Conservation (phyloP, 2,888 invertebrate genomes). For the Aquatica leii region DNA sequence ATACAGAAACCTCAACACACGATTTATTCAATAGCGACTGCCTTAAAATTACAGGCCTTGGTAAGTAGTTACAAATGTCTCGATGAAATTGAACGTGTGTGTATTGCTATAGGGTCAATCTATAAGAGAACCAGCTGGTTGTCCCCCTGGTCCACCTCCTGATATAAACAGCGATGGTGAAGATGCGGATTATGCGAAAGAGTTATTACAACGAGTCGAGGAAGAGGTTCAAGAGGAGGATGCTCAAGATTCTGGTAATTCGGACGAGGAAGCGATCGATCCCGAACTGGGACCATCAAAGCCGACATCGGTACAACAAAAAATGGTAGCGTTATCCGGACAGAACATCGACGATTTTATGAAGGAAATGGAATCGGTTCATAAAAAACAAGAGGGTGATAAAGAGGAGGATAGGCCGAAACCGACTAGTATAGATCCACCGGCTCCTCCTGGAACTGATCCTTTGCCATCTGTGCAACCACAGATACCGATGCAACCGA, state of each 20-base stretch:
- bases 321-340: conserved; percentile 88
- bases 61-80: conserved; percentile 42
- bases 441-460: conserved; percentile 55
- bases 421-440: conserved; percentile 48
- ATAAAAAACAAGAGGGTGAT: conserved; percentile 70
- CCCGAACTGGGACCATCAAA: conserved; percentile 56
- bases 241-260: conserved; percentile 18
- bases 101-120: conserved; percentile 58
- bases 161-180: conserved; percentile 73
- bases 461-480: conserved; percentile 48
- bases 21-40: conserved; percentile 60
- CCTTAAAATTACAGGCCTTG: conserved; percentile 58
- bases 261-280: conserved; percentile 32
- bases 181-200: conserved; percentile 53
- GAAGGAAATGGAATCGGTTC: conserved; percentile 91
- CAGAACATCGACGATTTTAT: conserved; percentile 93
- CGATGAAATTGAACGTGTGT: not conserved
- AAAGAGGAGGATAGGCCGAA: conserved; percentile 40
- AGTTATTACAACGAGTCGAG: conserved; percentile 59
- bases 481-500: conserved; percentile 53
- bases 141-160: conserved; percentile 86
- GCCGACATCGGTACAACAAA: conserved; percentile 82
- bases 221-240: conserved; percentile 50
- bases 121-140: conserved; percentile 80
- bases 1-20: conserved; percentile 58